Percentiles rank a stretch among this genome's conserved stretches.
These are phyloP conservation scores for Atherix ibis DNA, from an alignment of 2,888 invertebrate genomes.

Conservation along the genomic window DNA sequence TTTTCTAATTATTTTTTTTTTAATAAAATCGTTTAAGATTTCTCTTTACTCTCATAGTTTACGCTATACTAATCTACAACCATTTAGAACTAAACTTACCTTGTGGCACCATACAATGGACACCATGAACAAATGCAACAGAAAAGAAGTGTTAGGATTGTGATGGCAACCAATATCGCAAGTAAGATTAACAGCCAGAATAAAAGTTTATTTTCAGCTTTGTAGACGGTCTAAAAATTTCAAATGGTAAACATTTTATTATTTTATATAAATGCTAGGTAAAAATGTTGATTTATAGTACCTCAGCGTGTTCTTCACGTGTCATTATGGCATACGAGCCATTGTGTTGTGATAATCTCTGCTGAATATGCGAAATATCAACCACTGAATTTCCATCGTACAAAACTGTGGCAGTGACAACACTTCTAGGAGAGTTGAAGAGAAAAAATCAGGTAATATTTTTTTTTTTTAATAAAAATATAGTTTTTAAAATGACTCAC, in stretches of 20 bases:
- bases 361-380: constrained; percentile 55
- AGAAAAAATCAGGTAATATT: constrained; percentile 1
- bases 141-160: constrained; percentile 53
- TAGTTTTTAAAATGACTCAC: too few relatives aligned
- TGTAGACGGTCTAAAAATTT: constrained; percentile 48
- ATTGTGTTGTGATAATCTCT: constrained; percentile 37
- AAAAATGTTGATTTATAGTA: constrained; percentile 14
- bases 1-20: background rate
- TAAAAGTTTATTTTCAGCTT: constrained; percentile 52
- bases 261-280: background rate
- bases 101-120: constrained; percentile 63
- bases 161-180: constrained; percentile 55
- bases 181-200: constrained; percentile 67
- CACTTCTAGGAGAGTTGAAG: constrained; percentile 39
- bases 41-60: too few relatives aligned
- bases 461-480: too few relatives aligned
- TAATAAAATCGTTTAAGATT: background rate
- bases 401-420: constrained; percentile 54
- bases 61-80: too few relatives aligned
- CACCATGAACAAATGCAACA: constrained; percentile 77
- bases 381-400: constrained; percentile 50
- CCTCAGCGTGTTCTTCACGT: constrained; percentile 23
- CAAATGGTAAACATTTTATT: background rate
- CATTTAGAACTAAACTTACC: constrained; percentile 39
- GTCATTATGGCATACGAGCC: constrained; percentile 28